phyloP scores from a whole-genome alignment of 2,888 invertebrate genomes.

The Limnephilus marmoratus region DNA sequence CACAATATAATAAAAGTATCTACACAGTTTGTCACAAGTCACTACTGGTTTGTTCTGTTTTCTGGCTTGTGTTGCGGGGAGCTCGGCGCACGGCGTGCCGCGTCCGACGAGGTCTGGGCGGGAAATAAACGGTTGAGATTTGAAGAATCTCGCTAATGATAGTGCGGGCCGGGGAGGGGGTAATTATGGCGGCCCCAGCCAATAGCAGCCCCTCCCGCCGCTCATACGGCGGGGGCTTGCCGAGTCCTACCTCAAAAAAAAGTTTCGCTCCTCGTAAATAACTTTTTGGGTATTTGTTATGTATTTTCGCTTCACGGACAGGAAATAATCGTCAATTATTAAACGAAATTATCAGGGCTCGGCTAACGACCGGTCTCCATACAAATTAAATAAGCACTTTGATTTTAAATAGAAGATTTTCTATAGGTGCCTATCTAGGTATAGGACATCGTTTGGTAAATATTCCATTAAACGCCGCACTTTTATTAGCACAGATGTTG shows the following conservation, averaged over 20 bases:
- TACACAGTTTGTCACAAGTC: conserved; percentile 58
- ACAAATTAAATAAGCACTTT: neutral
- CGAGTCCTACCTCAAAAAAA: conserved; percentile 56
- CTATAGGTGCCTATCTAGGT: neutral
- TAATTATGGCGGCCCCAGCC: conserved; percentile 69
- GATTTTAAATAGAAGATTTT: neutral
- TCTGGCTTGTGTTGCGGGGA: neutral
- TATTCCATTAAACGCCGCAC: too few relatives aligned
- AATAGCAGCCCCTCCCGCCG: conserved; percentile 69
- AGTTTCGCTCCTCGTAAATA: conserved; percentile 49
- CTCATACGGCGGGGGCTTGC: conserved; percentile 18
- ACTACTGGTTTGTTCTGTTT: conserved; percentile 4
- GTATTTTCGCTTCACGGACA: conserved; percentile 20
- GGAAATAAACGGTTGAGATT: conserved; percentile 79
- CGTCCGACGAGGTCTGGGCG: conserved; percentile 73
- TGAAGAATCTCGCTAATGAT: conserved; percentile 77
- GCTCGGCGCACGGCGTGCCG: conserved; percentile 68
- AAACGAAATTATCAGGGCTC: neutral
- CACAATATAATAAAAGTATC: conserved; percentile 27
- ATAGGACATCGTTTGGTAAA: neutral
- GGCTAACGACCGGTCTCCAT: neutral
- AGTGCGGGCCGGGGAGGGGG: conserved; percentile 70
- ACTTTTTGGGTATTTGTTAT: conserved; percentile 46
- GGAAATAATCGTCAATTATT: conserved; percentile 43
- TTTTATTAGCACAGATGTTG: too few relatives aligned